A percentile compares a stretch with the other conserved stretches of the same genome.
Conservation (phyloP, 1,140 invertebrate species). For the Drosophila tropicalis region DNA sequence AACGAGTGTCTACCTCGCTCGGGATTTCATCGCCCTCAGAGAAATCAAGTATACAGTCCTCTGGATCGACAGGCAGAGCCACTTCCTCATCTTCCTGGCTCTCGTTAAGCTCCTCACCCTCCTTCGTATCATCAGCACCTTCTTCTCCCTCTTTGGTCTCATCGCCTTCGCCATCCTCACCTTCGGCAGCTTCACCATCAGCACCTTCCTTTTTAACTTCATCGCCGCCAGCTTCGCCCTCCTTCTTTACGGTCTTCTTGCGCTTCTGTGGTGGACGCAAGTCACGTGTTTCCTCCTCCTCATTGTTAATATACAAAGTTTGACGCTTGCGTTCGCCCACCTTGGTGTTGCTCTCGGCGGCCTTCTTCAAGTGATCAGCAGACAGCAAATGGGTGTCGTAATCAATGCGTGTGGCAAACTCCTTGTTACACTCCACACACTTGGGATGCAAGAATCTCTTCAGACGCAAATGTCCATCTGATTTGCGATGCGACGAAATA, state of each 20-base stretch:
- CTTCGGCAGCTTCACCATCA: slow-evolving; percentile 68
- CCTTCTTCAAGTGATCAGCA: slow-evolving; percentile 87
- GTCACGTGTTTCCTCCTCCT: slow-evolving; percentile 84
- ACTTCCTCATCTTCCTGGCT: slow-evolving; percentile 74
- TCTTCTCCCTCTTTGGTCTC: slow-evolving; percentile 81
- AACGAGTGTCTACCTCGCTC: slow-evolving; percentile 76
- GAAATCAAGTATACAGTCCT: slow-evolving; percentile 84
- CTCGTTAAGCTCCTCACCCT: slow-evolving; percentile 78
- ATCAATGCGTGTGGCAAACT: slow-evolving; percentile 90
- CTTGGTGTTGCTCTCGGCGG: slow-evolving; percentile 85
- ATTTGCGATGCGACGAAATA: slow-evolving; percentile 90
- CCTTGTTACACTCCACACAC: slow-evolving; percentile 89
- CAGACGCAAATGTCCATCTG: slow-evolving; percentile 90
- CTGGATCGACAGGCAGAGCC: slow-evolving; percentile 78
- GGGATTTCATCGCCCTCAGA: slow-evolving; percentile 85
- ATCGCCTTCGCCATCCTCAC: slow-evolving; percentile 72
- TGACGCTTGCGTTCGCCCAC: slow-evolving; percentile 83
- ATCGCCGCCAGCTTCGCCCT: slow-evolving; percentile 59
- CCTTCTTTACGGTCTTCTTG: slow-evolving; percentile 73
- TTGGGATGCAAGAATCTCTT: slow-evolving; percentile 92
- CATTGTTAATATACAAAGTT: slow-evolving; percentile 78
- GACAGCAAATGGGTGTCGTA: slow-evolving; percentile 88
- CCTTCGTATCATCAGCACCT: slow-evolving; percentile 78
- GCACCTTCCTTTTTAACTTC: slow-evolving; percentile 68
- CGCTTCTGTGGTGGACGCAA: slow-evolving; percentile 79